Base-by-base conservation (phyloP, 2,888 invertebrate species). In the Mythimna vitellina region DNA sequence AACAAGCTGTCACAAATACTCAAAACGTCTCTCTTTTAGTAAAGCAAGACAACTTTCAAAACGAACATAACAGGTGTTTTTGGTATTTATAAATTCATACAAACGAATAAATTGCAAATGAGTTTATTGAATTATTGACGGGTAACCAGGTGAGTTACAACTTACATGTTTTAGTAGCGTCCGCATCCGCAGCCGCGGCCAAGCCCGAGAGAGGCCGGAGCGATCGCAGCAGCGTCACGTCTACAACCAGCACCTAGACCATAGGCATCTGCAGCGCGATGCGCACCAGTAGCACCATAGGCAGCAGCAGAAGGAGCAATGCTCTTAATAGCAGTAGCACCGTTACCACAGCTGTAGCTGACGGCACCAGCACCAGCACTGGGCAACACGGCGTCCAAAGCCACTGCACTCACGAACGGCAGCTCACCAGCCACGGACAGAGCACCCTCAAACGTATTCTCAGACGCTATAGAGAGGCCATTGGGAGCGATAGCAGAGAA, bases 401-500 rank as follows among this genome's bases (percentile, higher is more conserved):
- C 64, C 14, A 76, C 81, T 70, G 73, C 54, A 53, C 78, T 73
- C 32, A 82, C 29, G 54, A 82, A 82, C 20, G 82, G 82, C 53
- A 77, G 65, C 74, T 77, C 83, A 69, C 76, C 76, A 61, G 65
- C 64, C 9, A 73, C 73, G 22, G 65, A 35, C n/a, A 84, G 51
- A 32, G 25, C 12, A 57, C 84, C 82, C 53, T 84, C 80, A 56
- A 65, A 84, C 12, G 65, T 64, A 38, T 83, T 84, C 25, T 84
- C 84, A 56, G 84, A 84, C 1, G 70, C 66, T 17, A 84, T 51
- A 20, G 80, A 74, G 38, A 84, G 61, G 1, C 81, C 84, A n/a
- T 29, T 68, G 29, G 84, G 84, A 32, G 71, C 60, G n/a, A 71
- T 69, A 22, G 65, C 53, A 20, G 81, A 83, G 5, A 25, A 29